Percentiles rank a stretch among this genome's conserved stretches.
These are phyloP conservation scores for Tachypleus tridentatus DNA, from an alignment of 1,140 invertebrate genomes.

Conservation along the genomic window DNA sequence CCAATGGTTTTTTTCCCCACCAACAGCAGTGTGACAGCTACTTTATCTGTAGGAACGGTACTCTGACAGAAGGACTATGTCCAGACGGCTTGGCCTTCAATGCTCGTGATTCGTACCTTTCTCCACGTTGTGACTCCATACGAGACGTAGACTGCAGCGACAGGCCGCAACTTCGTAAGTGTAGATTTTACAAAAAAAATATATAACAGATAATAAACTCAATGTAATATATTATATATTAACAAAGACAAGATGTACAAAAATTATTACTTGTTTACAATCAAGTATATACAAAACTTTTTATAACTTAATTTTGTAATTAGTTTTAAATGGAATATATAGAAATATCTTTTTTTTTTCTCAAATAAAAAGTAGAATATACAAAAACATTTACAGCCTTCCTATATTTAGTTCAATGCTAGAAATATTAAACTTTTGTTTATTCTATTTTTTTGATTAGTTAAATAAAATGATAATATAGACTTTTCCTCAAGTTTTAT, in stretches of 20 bases:
- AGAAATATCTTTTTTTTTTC: not conserved
- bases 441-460: no score
- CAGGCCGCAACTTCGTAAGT: constrained; percentile 61
- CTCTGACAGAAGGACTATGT: constrained; percentile 53
- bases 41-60: constrained; percentile 56
- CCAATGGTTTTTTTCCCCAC: constrained; percentile 62
- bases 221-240: no score
- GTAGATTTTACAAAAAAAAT: not conserved
- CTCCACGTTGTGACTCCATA: constrained; percentile 54
- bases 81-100: constrained; percentile 70
- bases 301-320: not conserved
- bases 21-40: constrained; percentile 67
- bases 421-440: no score
- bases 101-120: constrained; percentile 44
- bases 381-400: no score
- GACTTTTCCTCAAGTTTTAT: no score
- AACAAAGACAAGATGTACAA: not conserved
- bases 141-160: constrained; percentile 65
- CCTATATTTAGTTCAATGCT: no score
- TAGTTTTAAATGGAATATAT: not conserved
- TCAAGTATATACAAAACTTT: not conserved
- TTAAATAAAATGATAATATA: no score
- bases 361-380: not conserved
- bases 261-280: not conserved
- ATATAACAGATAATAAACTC: no score